Conservation (phyloP, 2,888 invertebrate genomes). For the Zhuqinia jingwanae region DNA sequence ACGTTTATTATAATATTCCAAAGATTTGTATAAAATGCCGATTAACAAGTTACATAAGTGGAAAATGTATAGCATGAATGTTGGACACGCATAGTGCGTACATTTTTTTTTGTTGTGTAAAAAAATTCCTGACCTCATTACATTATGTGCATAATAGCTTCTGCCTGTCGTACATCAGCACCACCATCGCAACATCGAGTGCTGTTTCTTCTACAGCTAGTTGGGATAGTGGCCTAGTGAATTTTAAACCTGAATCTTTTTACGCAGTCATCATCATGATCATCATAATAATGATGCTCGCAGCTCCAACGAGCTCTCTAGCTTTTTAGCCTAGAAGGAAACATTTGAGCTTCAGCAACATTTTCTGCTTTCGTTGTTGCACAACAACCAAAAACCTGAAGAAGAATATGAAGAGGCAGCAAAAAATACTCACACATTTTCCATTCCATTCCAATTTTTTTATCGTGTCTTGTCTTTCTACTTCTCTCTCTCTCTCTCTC, state of each 20-base stretch:
- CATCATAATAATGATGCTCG: neutral
- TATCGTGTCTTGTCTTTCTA: neutral
- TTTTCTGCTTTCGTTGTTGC: slow-evolving; percentile 26
- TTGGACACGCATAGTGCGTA: neutral
- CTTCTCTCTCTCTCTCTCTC: neutral
- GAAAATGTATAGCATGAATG: slow-evolving; percentile 5
- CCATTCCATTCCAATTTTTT: slow-evolving; percentile 31
- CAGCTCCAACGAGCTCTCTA: neutral
- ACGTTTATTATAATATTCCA: neutral
- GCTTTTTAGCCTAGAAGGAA: neutral
- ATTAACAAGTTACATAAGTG: neutral
- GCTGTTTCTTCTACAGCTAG: slow-evolving; percentile 7
- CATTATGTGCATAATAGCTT: slow-evolving; percentile 55
- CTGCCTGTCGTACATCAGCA: neutral
- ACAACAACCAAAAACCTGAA: slow-evolving; percentile 24
- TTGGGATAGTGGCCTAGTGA: slow-evolving; percentile 63
- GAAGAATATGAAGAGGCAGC: slow-evolving; percentile 3
- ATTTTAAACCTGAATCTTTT: slow-evolving; percentile 46
- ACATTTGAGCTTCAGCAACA: slow-evolving; percentile 4
- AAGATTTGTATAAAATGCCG: neutral
- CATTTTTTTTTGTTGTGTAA: slow-evolving; percentile 36
- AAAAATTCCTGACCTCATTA: slow-evolving; percentile 68
- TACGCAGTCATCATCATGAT: neutral
- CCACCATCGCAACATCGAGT: neutral
- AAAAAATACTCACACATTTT: slow-evolving; percentile 4